phyloP scores from a whole-genome alignment of 1,140 invertebrate genomes.

The Macrotrachela quadricornifera region DNA sequence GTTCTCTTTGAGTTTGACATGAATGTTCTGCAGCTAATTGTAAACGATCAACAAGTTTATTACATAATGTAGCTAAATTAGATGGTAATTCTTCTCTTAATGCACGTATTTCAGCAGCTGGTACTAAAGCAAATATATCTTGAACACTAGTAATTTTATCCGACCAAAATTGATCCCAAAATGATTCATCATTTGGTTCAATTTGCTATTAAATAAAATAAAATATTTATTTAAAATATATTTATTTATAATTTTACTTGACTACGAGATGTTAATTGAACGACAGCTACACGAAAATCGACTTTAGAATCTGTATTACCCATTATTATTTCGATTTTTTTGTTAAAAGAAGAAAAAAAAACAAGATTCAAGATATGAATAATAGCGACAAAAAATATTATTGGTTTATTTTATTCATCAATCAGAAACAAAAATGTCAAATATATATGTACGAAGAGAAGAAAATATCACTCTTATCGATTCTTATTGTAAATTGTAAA shows the following conservation, averaged over 20 bases:
- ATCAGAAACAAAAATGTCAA: no score
- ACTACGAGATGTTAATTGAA: conserved; percentile 81
- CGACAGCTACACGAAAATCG: conserved; percentile 86
- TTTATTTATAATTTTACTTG: conserved; percentile 40
- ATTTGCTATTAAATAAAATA: no score
- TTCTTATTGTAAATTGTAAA: no score
- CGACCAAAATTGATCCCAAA: conserved; percentile 98
- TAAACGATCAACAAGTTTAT: conserved; percentile 87
- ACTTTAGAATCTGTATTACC: conserved; percentile 90
- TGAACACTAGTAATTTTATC: conserved; percentile 76
- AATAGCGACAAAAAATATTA: no score
- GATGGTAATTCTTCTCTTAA: conserved; percentile 82
- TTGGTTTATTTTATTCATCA: no score
- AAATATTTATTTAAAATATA: no score
- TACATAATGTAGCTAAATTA: conserved; percentile 93
- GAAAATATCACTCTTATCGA: no score
- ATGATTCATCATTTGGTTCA: conserved; percentile 22
- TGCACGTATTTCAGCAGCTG: conserved; percentile 63
- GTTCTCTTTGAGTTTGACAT: conserved; percentile 72
- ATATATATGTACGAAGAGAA: no score
- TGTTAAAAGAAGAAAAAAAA: no score
- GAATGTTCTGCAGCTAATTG: conserved; percentile 71
- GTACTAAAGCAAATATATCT: conserved; percentile 88
- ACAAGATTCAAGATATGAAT: no score
- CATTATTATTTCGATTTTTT: conserved; percentile 37